Evolutionary conservation across 2,113 vertebrate species (phyloP).

Genomic region (Pyxicephalus adspersus): DNA sequence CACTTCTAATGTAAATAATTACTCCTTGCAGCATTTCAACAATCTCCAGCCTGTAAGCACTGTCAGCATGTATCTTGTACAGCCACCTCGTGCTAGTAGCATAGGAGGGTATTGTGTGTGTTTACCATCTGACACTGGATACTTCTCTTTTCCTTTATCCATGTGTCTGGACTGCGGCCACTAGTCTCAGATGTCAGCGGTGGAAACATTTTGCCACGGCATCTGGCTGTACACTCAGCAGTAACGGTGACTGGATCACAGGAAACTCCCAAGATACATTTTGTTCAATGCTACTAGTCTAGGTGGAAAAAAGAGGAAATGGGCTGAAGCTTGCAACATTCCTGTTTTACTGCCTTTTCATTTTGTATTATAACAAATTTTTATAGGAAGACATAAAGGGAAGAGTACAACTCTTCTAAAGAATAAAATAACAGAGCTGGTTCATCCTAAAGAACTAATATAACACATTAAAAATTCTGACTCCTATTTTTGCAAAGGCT

Average conservation of each 20-base stretch:
- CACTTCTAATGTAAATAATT: slow-evolving; percentile 18
- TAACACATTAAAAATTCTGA: no score
- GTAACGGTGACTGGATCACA: background rate
- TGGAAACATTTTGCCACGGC: slow-evolving; percentile 52
- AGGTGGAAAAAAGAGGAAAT: background rate
- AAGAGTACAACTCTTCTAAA: no score
- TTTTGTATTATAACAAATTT: background rate
- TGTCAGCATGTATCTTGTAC: slow-evolving; percentile 14
- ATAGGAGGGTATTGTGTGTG: slow-evolving; percentile 28
- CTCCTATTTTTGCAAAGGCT: no score
- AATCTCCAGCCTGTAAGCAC: background rate
- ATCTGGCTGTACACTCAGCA: slow-evolving; percentile 16
- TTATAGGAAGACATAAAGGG: no score
- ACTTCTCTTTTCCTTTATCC: slow-evolving; percentile 17
- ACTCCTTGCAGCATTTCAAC: background rate
- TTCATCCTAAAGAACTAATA: no score
- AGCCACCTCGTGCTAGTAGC: slow-evolving; percentile 8
- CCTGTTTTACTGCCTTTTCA: background rate
- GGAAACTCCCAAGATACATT: accelerated
- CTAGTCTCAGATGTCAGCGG: slow-evolving; percentile 46
- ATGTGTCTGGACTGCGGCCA: slow-evolving; percentile 48
- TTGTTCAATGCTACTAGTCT: background rate
- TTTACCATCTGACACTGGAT: slow-evolving; percentile 21
- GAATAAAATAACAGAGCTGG: no score
- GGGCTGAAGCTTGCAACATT: background rate